Percentiles rank a stretch among this genome's conserved stretches.
Evolutionary conservation across 2,797 vertebrate genomes (phyloP).

Genomic region (Tenualosa ilisha): DNA sequence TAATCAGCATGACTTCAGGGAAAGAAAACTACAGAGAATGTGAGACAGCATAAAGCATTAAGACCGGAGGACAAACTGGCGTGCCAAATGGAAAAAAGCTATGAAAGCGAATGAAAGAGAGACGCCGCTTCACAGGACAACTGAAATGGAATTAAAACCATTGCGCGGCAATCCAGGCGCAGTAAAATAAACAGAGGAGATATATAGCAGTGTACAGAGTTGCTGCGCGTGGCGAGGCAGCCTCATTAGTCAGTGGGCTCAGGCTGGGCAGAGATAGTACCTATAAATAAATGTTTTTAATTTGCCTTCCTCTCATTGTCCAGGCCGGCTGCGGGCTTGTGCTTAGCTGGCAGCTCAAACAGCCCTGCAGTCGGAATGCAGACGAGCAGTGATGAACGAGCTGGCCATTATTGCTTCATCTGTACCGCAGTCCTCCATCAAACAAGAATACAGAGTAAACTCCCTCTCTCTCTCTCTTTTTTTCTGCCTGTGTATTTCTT

Average conservation of each 20-base stretch:
- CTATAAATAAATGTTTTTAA: conserved; percentile 69
- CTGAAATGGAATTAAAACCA: conserved; percentile 36
- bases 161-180: neutral
- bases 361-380: conserved; percentile 58
- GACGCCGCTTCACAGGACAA: conserved; percentile 39
- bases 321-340: conserved; percentile 52
- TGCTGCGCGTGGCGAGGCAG: conserved; percentile 7
- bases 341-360: conserved; percentile 68
- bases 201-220: conserved; percentile 41
- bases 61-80: neutral
- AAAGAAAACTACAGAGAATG: neutral
- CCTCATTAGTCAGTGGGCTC: conserved; percentile 52
- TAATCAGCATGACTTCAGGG: neutral
- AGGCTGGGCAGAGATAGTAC: conserved; percentile 48
- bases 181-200: conserved; percentile 25
- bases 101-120: conserved; percentile 23
- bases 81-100: neutral
- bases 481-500: neutral
- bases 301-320: conserved; percentile 58
- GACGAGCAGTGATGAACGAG: conserved; percentile 43
- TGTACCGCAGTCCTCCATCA: conserved; percentile 40
- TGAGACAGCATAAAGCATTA: neutral
- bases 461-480: neutral
- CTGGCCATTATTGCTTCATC: conserved; percentile 34
- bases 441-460: conserved; percentile 25